Evolutionary conservation across 1,140 invertebrate genomes (phyloP).

Genomic region (honey bee (Apis mellifera)): DNA sequence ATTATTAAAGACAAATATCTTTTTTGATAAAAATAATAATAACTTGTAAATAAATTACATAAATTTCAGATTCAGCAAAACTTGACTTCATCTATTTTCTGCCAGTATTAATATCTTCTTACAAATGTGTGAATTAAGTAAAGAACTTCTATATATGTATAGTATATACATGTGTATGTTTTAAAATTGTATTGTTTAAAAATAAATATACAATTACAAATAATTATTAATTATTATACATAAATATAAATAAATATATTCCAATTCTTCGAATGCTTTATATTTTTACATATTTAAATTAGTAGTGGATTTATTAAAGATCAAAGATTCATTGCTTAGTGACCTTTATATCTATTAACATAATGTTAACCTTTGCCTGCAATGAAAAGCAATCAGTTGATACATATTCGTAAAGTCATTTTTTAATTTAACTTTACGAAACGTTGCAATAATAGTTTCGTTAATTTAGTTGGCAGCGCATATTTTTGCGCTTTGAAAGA

Average conservation of each 20-base stretch:
- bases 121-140: background rate
- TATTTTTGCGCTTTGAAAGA: background rate
- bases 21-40: background rate
- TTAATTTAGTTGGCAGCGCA: slow-evolving; percentile 4
- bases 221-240: background rate
- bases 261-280: background rate
- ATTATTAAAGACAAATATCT: background rate
- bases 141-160: background rate
- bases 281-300: too few relatives aligned
- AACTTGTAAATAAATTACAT: background rate
- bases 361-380: slow-evolving; percentile 25
- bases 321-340: background rate
- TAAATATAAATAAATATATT: background rate
- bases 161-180: background rate
- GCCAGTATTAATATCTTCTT: background rate
- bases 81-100: background rate
- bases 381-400: slow-evolving; percentile 16
- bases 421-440: background rate
- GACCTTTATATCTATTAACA: slow-evolving; percentile 40
- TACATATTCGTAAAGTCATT: slow-evolving; percentile 10
- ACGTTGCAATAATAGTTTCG: background rate
- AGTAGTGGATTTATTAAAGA: slow-evolving; percentile 1
- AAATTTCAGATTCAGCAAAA: background rate
- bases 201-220: background rate
- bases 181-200: background rate